Evolutionary conservation across 35 echinoderm and acorn worm species (phyloP).

Genomic region (Chiridota heheva): DNA sequence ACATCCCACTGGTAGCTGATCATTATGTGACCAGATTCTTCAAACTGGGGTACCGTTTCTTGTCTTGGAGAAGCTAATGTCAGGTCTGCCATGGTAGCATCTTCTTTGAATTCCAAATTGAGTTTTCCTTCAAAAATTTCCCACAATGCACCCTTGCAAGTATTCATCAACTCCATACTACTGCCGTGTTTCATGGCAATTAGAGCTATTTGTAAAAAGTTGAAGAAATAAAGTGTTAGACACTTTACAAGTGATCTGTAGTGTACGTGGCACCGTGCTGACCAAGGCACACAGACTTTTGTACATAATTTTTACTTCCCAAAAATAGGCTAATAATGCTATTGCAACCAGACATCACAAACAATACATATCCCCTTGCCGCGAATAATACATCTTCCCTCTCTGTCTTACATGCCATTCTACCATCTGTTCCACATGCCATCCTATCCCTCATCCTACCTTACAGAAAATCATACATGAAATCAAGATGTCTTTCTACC

Average conservation of each 20-base stretch:
- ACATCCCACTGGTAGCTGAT: slow-evolving; percentile 98
- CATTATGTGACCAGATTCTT: slow-evolving; percentile 76
- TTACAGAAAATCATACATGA: no score
- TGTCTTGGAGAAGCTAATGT: neutral
- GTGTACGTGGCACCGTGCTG: no score
- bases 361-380: no score
- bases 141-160: slow-evolving; percentile 89
- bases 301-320: no score
- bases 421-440: no score
- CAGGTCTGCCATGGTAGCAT: neutral
- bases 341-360: no score
- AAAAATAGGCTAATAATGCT: no score
- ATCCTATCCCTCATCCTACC: no score
- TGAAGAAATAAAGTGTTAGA: neutral
- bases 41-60: neutral
- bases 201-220: slow-evolving; percentile 10
- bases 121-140: slow-evolving; percentile 39
- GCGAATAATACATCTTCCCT: no score
- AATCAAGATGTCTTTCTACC: no score
- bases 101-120: neutral
- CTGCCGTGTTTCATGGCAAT: slow-evolving; percentile 15
- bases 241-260: neutral
- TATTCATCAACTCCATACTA: slow-evolving; percentile 11
- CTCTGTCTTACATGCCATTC: no score
- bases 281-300: no score